A percentile compares a stretch with the other conserved stretches of the same genome.
Conservation (phyloP, 2,113 vertebrate species). For the Hassar affinis region DNA sequence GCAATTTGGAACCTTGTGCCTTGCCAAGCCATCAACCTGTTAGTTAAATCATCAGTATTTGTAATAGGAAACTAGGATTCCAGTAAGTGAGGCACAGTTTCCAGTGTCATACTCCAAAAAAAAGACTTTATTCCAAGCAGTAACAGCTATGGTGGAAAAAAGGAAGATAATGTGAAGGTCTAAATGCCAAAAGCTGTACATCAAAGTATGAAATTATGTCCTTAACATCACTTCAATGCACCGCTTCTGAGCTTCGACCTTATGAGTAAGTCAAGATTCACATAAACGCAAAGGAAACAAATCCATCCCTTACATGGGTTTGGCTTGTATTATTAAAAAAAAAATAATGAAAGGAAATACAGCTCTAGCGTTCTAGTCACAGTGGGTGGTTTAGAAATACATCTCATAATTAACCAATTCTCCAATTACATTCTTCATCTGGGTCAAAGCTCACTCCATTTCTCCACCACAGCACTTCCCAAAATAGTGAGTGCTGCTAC, state of each 20-base stretch:
- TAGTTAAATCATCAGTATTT: neutral
- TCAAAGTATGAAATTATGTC: no score
- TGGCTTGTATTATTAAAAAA: neutral
- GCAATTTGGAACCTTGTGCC: neutral
- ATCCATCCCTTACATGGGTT: constrained; percentile 20
- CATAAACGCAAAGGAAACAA: neutral
- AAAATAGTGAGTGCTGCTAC: neutral
- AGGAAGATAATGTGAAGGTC: neutral
- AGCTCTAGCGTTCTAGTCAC: neutral
- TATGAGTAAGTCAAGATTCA: neutral
- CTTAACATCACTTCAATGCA: neutral
- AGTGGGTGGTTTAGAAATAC: neutral
- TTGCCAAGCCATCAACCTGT: neutral
- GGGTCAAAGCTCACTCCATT: neutral
- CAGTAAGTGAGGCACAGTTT: neutral
- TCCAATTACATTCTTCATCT: constrained; percentile 15
- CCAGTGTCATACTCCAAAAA: neutral
- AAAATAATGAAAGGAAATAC: neutral
- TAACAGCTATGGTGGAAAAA: neutral
- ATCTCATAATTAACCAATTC: constrained; percentile 13
- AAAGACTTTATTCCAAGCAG: neutral
- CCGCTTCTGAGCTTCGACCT: neutral
- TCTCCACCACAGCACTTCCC: constrained; percentile 47
- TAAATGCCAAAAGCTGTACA: neutral
- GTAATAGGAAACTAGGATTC: neutral